A percentile compares a stretch with the other conserved stretches of the same genome.
Conservation (phyloP, 1,140 invertebrate species). For the Macrobrachium nipponense region DNA sequence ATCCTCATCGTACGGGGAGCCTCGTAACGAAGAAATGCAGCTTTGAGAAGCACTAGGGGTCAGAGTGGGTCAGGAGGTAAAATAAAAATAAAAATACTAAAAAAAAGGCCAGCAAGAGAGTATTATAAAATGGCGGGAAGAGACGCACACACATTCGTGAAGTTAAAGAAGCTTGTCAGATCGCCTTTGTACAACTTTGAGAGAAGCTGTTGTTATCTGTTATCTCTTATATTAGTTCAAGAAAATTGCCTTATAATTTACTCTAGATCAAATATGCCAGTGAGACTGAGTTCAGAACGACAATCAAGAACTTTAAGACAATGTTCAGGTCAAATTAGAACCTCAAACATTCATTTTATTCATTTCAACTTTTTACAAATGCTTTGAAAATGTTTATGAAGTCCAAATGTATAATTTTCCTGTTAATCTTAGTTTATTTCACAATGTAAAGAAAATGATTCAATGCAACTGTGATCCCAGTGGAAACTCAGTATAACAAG, state of each 20-base stretch:
- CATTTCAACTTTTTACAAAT: too few species aligned
- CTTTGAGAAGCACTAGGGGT: constrained; percentile 48
- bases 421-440: too few species aligned
- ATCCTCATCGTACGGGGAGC: constrained; percentile 37
- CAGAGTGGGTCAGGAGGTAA: constrained; percentile 50
- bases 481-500: background rate
- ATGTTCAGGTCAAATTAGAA: constrained; percentile 8
- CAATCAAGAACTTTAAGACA: constrained; percentile 13
- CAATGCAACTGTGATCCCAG: background rate
- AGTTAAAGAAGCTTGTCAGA: background rate
- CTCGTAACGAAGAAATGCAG: constrained; percentile 34
- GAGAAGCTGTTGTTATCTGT: too few species aligned
- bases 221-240: too few species aligned
- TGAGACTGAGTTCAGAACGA: background rate
- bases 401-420: too few species aligned
- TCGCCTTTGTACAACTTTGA: too few species aligned
- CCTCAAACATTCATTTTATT: background rate
- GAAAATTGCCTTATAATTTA: background rate
- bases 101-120: background rate
- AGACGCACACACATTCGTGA: constrained; percentile 9
- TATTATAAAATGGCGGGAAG: background rate
- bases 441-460: too few species aligned
- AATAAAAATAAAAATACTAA: background rate
- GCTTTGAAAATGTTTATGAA: too few species aligned
- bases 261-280: background rate